These are phyloP conservation scores for Sciurus niger DNA, from an alignment of 2,113 vertebrate species.

Conservation along the genomic window DNA sequence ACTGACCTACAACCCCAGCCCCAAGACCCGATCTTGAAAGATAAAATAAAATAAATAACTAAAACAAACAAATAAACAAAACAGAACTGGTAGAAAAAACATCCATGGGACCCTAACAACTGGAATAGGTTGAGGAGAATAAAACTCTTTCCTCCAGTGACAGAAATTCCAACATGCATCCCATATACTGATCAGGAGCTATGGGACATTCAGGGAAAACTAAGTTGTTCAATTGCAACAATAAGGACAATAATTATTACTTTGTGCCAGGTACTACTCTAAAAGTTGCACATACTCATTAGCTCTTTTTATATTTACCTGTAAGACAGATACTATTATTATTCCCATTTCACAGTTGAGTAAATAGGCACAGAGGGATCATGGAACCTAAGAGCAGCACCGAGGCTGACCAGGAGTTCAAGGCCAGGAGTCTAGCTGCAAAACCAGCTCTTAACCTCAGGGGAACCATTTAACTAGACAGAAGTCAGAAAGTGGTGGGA, in stretches of 20 bases:
- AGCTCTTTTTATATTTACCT: background rate
- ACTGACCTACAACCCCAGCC: no score
- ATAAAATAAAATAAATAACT: background rate
- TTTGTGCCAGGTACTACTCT: background rate
- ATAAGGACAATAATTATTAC: background rate
- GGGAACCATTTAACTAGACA: background rate
- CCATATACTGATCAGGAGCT: background rate
- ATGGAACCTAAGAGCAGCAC: background rate
- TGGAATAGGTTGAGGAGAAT: background rate
- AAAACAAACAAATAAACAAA: background rate
- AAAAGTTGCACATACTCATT: background rate
- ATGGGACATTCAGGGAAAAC: background rate
- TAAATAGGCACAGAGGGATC: background rate
- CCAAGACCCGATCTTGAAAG: no score
- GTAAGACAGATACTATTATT: background rate
- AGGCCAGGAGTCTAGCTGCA: background rate
- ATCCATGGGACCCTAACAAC: background rate
- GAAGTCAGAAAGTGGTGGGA: background rate
- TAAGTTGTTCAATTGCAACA: background rate
- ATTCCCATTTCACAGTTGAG: constrained; percentile 26
- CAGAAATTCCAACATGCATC: background rate
- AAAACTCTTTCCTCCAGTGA: background rate
- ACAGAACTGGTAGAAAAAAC: constrained; percentile 21
- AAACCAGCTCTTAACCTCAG: background rate
- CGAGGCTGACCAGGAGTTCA: background rate